phyloP scores from a whole-genome alignment of 2,113 vertebrate species.

The Osmerus eperlanus region DNA sequence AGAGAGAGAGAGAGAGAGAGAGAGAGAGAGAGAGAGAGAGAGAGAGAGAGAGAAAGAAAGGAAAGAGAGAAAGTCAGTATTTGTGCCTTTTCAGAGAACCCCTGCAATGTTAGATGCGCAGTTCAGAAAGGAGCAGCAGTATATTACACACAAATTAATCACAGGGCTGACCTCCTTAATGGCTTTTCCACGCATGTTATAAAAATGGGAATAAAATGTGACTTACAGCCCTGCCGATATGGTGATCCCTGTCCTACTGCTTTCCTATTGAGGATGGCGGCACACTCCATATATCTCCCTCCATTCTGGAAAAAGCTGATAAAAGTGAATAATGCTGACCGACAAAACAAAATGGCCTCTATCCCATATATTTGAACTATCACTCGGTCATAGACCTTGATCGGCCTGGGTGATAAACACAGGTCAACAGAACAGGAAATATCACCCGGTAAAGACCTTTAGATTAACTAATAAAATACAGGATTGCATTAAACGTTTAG shows the following conservation, averaged over 20 bases:
- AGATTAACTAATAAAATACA: conserved; percentile 36
- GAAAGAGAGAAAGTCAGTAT: background rate
- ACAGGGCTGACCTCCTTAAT: conserved; percentile 15
- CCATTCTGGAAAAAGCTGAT: conserved; percentile 19
- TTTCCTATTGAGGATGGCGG: conserved; percentile 5
- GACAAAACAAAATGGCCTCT: conserved; percentile 21
- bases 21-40: too few species aligned
- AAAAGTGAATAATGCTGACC: conserved; percentile 39
- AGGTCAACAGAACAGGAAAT: conserved; percentile 21
- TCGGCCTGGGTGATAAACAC: conserved; percentile 27
- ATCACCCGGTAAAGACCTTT: conserved; percentile 34
- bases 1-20: too few species aligned
- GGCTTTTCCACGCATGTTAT: conserved; percentile 26
- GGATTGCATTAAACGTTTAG: conserved; percentile 10
- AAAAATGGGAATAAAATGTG: conserved; percentile 43
- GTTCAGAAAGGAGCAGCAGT: background rate
- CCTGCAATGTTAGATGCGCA: conserved; percentile 1
- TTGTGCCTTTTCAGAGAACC: background rate
- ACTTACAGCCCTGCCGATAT: conserved; percentile 29
- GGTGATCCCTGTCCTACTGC: conserved; percentile 4
- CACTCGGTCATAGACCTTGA: background rate
- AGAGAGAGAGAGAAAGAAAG: too few species aligned
- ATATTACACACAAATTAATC: conserved; percentile 25
- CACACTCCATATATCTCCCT: conserved; percentile 19
- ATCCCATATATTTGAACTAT: conserved; percentile 26